Base-by-base conservation (phyloP, 2,113 vertebrate genomes). In the Etia nguti region DNA sequence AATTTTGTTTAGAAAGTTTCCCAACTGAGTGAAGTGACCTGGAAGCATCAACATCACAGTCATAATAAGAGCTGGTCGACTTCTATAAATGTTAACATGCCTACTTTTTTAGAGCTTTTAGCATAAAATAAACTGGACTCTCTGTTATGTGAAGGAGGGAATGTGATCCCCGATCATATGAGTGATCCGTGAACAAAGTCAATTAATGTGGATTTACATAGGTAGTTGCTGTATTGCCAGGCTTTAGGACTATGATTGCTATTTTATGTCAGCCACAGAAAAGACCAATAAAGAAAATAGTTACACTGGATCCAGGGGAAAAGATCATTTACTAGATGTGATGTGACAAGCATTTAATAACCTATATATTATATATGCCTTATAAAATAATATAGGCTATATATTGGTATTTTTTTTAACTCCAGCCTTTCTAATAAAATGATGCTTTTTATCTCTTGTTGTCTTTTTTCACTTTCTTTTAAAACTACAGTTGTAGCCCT, bases 271-370 rank as follows among this genome's bases (percentile, higher is more conserved):
- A 50, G 24, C 50, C 6, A 75, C 43, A 75, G 16, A 52, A 77
- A 52, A 52, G 43, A 5, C 43, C 18, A 6, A 77, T 77, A 52
- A 77, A 52, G 24, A 50, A 50, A 77, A 0, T 0, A 52, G 1
- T 34, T 52, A 0, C 46, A 0, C 26, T 52, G 26, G 29, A 77
- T 77, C 70, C 24, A 75, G 43, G 15, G 15, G 22, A 0, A 52
- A 12, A 31, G 10, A 50, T 31, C 6, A 0, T n/a, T 31, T 24
- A 77, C 43, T n/a, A 46, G 26, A 77, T 20, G 16, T 11, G 70
- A 50, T 18, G 15, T 50, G 46, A n/a, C 43, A 77, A 77, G 6
- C 26, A 50, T 26, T 50, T 77, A 43, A 50, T 26, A 73, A 73
- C 2, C 38, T 26, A 46, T 6, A 18, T 73, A 26, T 26, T 73